Base-by-base conservation (phyloP, 1,140 invertebrate genomes). In the Pseudoatta argentina region DNA sequence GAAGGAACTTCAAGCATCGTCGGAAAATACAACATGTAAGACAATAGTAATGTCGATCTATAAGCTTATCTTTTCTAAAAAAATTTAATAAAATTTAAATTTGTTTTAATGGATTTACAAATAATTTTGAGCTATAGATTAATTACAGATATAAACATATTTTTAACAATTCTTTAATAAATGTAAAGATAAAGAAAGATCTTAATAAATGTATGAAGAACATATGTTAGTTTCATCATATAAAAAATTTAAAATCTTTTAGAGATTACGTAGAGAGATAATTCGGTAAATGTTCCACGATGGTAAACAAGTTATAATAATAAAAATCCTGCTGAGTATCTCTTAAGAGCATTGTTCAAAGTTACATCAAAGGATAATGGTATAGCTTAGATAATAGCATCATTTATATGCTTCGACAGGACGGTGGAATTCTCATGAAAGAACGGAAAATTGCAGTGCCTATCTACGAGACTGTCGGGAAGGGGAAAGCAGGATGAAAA, bases 381-480 rank as follows among this genome's bases (percentile, higher is more conserved):
- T 73, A 51, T 12, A 27, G 57, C 39, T 73, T 61, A 72, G 30
- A 73, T 73, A 83, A 83, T 83, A 64, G 24, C 5, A 75, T 27
- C 55, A 83, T 83, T 83, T 83, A 83, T 75, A 83, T 83, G 55
- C 51, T 21, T 71, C 66, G 34, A 81, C 67, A 72, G 78, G 21
- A n/a, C 24, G 10, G 14, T 69, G 3, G n/a, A 34, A 6, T 75
- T 73, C 69, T 63, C 27, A 24, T 24, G 79, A 6, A 82, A 6
- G 55, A 73, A 55, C 18, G 14, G 55, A 83, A 73, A 75, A 75
- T 75, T 83, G 39, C 55, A 51, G 21, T 75, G 39, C 18, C 79
- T 72, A 82, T 73, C 55, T 51, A 7, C 7, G 39, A 71, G 16
- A 18, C 14, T 69, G 64, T 81, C 64, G 71, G 55, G 8, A 30